A percentile compares a stretch with the other conserved stretches of the same genome.
phyloP scores from a whole-genome alignment of 1,140 invertebrate species.

The Pogonognathellus flavescens region DNA sequence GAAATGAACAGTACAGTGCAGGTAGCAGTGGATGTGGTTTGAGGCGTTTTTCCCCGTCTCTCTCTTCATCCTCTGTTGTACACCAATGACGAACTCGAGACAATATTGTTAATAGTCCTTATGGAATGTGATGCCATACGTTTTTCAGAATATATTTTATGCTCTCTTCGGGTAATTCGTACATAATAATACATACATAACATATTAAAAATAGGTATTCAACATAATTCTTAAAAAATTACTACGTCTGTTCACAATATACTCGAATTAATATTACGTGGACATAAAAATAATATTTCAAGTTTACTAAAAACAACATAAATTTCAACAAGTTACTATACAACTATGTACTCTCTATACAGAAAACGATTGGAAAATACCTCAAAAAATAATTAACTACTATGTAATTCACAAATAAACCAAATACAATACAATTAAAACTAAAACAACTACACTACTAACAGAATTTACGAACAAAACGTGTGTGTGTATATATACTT shows the following conservation, averaged over 20 bases:
- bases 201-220: neutral
- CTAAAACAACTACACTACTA: neutral
- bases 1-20: conserved; percentile 26
- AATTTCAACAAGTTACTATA: conserved; percentile 27
- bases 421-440: neutral
- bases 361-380: no score
- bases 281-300: conserved; percentile 7
- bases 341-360: no score
- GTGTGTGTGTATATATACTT: no score
- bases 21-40: conserved; percentile 16
- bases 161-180: conserved; percentile 44
- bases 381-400: no score
- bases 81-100: conserved; percentile 67
- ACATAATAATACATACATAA: conserved; percentile 30
- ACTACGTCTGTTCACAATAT: neutral
- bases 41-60: conserved; percentile 44
- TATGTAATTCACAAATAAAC: neutral
- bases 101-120: conserved; percentile 68
- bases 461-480: no score
- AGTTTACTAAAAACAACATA: conserved; percentile 25
- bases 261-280: conserved; percentile 42
- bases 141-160: conserved; percentile 65
- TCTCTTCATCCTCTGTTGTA: conserved; percentile 26
- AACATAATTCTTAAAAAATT: conserved; percentile 27
- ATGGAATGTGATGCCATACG: conserved; percentile 67